Evolutionary conservation across 2,888 invertebrate genomes (phyloP), one percentile per base, ranked within the genome.

Genomic region (Mylabris sibirica): DNA sequence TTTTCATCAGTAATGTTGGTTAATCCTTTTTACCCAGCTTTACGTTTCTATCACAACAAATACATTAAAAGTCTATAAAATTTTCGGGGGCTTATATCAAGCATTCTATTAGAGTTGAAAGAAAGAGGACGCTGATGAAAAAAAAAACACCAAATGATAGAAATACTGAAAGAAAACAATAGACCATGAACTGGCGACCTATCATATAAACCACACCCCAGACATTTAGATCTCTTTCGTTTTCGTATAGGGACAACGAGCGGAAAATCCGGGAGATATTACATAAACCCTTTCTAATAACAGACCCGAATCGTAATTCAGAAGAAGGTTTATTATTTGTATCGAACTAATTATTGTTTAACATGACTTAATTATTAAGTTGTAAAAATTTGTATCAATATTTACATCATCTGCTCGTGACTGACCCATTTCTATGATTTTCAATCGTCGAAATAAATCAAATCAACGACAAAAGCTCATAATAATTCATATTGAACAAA

Each of bases 161-260:
- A 41, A 60, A 44, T 38, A 65, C 41, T 60, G 65, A 59, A 60
- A 26, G 34, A 41, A 66, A 69, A 69, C 62, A 65, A 66, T 38
- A 64, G 66, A 67, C 69, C 69, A 61, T 69, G 69, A 69, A 69
- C 69, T 62, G 64, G 30, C 64, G 66, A 66, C 69, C 69, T 66
- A 68, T 65, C 63, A 30, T 34, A 59, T n/a, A 41, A 63, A 64
- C 69, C 69, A 66, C 69, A 69, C 69, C 69, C 53, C 12, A 53
- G 22, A 53, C 53, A 53, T 53, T 53, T 53, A 20, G 53, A 12
- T 20, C 53, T 53, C 11, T 53, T 53, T 53, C 53, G 22, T 53
- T 20, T 20, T 9, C 17, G 20, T 2, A 41, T 41, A 17, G 5
- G 6, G 17, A 44, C 44, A 49, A 22, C 3, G 3, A 22, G 22